These are phyloP conservation scores for Drosophila aff. DNA, from an alignment of 1,140 invertebrate species.

Conservation along the genomic window DNA sequence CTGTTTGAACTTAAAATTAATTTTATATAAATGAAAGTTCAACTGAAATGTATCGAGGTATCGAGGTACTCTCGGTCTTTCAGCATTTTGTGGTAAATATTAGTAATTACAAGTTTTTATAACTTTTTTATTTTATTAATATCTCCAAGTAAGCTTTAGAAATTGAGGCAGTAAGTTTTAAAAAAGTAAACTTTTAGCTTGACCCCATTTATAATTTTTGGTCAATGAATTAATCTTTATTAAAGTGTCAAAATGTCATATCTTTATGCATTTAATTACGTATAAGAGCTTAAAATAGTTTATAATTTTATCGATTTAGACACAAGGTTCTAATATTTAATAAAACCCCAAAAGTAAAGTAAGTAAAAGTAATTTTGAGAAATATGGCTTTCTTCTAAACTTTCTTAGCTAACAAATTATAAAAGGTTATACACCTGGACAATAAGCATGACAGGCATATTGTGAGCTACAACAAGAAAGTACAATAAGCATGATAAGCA, in stretches of 20 bases:
- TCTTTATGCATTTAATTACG: neutral
- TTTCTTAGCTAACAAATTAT: neutral
- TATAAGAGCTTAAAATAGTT: neutral
- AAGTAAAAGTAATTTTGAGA: neutral
- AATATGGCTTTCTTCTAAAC: too few species aligned
- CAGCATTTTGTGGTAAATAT: neutral
- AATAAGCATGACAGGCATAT: neutral
- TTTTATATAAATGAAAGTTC: neutral
- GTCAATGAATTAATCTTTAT: neutral
- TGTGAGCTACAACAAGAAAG: neutral
- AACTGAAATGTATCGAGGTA: neutral
- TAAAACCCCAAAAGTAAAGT: neutral
- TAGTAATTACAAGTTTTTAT: too few species aligned
- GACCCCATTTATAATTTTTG: too few species aligned
- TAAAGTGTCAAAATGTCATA: neutral
- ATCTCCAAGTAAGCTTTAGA: neutral
- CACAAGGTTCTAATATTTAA: neutral
- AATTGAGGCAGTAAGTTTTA: too few species aligned
- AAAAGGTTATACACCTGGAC: neutral
- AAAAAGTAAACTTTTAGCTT: neutral
- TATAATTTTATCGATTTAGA: neutral
- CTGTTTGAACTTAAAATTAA: too few species aligned
- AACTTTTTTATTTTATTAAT: too few species aligned
- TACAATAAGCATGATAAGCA: neutral
- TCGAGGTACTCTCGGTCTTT: neutral